A percentile compares a stretch with the other conserved stretches of the same genome.
Evolutionary conservation across 2,888 invertebrate species (phyloP).

Genomic region (Acanthopleura granulata): DNA sequence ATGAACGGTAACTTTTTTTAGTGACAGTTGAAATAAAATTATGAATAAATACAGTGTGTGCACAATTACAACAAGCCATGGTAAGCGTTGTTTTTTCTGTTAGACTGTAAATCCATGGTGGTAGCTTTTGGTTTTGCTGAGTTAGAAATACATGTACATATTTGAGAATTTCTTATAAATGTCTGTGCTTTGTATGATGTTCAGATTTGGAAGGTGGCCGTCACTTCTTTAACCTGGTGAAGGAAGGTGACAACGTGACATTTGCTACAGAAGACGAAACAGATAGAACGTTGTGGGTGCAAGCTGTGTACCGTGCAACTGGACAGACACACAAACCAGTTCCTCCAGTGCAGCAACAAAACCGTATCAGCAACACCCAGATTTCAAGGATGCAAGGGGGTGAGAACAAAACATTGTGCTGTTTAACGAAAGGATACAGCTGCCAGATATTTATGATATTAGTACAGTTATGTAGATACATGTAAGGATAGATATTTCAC

Average conservation of each 20-base stretch:
- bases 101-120: too few relatives aligned
- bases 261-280: slow-evolving; percentile 80
- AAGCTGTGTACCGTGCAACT: slow-evolving; percentile 99
- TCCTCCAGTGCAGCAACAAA: slow-evolving; percentile 81
- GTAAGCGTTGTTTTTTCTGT: not conserved
- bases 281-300: slow-evolving; percentile 98
- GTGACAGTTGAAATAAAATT: too few relatives aligned
- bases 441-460: too few relatives aligned
- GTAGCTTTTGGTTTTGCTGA: too few relatives aligned
- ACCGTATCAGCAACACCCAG: slow-evolving; percentile 75
- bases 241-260: slow-evolving; percentile 97
- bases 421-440: not conserved
- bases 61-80: not conserved
- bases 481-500: too few relatives aligned
- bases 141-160: too few relatives aligned
- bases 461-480: too few relatives aligned
- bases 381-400: slow-evolving; percentile 91
- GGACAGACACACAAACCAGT: slow-evolving; percentile 99
- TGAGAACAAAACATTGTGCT: slow-evolving; percentile 58
- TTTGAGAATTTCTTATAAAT: too few relatives aligned
- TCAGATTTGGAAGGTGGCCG: slow-evolving; percentile 91
- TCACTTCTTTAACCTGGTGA: slow-evolving; percentile 98
- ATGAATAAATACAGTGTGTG: not conserved
- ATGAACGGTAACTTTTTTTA: too few relatives aligned
- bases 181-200: too few relatives aligned